A percentile compares a stretch with the other conserved stretches of the same genome.
Evolutionary conservation across 2,797 vertebrate genomes (phyloP).

Genomic region (Vipera ursinii): DNA sequence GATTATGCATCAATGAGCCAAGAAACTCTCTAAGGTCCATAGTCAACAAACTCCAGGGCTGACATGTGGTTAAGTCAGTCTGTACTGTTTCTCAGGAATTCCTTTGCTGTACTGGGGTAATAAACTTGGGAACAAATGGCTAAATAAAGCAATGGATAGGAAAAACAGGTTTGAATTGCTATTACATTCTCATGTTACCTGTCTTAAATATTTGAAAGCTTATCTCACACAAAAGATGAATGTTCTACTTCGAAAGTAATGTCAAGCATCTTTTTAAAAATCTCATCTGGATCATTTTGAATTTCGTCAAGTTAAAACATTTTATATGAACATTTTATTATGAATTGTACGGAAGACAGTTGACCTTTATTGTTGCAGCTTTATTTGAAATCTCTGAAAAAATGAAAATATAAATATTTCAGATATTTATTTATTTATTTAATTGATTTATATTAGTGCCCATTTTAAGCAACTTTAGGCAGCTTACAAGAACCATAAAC

Average conservation of each 20-base stretch:
- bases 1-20: slow-evolving; percentile 29
- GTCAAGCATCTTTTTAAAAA: slow-evolving; percentile 9
- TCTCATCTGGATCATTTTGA: neutral
- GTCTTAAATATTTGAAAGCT: slow-evolving; percentile 24
- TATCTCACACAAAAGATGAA: neutral
- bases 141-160: slow-evolving; percentile 29
- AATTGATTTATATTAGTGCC: neutral
- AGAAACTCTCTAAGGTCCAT: slow-evolving; percentile 28
- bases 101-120: neutral
- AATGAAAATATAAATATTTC: neutral
- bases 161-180: slow-evolving; percentile 32
- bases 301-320: slow-evolving; percentile 6
- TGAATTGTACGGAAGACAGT: neutral
- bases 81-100: neutral
- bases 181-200: neutral
- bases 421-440: neutral
- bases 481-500: neutral
- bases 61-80: slow-evolving; percentile 24
- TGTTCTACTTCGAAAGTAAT: neutral
- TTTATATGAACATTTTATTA: neutral
- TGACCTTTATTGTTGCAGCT: neutral
- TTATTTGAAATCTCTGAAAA: neutral
- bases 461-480: neutral
- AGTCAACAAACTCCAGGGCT: slow-evolving; percentile 34
- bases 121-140: slow-evolving; percentile 21